Evolutionary conservation across 23 tunicate species (phyloP).

Genomic region (Halocynthia roretzi): DNA sequence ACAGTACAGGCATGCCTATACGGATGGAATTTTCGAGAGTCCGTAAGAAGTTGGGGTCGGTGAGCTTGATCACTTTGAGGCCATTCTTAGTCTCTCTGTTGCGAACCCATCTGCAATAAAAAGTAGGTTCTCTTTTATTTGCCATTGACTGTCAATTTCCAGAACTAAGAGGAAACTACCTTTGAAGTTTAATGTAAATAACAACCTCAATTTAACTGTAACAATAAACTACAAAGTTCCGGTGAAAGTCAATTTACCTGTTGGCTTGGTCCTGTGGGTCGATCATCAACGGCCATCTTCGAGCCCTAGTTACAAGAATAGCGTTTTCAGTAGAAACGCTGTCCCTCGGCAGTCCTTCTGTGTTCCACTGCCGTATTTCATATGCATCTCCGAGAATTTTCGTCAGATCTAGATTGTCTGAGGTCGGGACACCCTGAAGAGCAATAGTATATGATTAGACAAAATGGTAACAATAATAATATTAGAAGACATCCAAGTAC

Average conservation of each 20-base stretch:
- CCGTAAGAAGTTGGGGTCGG: slow-evolving; percentile 86
- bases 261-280: slow-evolving; percentile 99
- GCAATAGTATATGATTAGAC: not conserved
- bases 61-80: slow-evolving; percentile 85
- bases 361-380: slow-evolving; percentile 97
- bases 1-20: slow-evolving; percentile 92
- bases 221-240: not conserved
- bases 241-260: slow-evolving; percentile 31
- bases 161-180: not conserved
- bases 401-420: slow-evolving; percentile 66
- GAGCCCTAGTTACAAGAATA: slow-evolving; percentile 81
- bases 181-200: not conserved
- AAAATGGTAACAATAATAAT: not conserved
- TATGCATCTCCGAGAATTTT: slow-evolving; percentile 90
- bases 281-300: slow-evolving; percentile 98
- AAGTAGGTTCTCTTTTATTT: not conserved
- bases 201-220: not conserved
- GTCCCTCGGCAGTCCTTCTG: slow-evolving; percentile 92
- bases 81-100: slow-evolving; percentile 92
- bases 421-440: slow-evolving; percentile 79
- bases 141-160: not conserved
- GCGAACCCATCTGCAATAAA: slow-evolving; percentile 71
- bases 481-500: not conserved
- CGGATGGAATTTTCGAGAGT: slow-evolving; percentile 92
- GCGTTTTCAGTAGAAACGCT: slow-evolving; percentile 95